Evolutionary conservation across 2,797 vertebrate species (phyloP).

Genomic region (Dromococcyx pavoninus): DNA sequence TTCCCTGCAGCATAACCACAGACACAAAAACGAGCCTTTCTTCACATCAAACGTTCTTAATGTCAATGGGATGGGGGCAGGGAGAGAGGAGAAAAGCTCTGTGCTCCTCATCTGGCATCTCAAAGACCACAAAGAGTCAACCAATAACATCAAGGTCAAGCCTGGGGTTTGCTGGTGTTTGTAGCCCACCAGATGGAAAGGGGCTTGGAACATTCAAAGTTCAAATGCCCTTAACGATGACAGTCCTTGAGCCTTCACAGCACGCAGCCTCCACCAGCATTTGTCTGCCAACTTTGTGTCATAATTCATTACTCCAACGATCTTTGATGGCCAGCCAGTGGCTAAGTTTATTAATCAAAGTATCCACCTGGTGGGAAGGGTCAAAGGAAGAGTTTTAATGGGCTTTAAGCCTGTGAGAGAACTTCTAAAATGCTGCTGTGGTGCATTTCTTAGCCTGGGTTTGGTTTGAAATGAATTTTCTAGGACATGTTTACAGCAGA

Average conservation of each 20-base stretch:
- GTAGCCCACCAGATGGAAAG: not conserved
- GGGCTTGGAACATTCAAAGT: not conserved
- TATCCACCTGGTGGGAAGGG: slow-evolving; percentile 11
- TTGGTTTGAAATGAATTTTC: not conserved
- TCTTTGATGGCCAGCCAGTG: not conserved
- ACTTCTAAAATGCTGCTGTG: not conserved
- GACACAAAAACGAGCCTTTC: not conserved
- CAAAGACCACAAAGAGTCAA: not conserved
- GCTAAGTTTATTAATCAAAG: not conserved
- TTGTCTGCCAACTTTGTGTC: not conserved
- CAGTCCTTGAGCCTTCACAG: not conserved
- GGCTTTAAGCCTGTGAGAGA: not conserved
- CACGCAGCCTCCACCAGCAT: accelerated
- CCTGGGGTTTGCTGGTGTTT: not conserved
- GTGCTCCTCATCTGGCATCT: not conserved
- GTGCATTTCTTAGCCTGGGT: not conserved
- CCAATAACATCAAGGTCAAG: not conserved
- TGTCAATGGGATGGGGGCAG: accelerated
- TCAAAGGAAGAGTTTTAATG: not conserved
- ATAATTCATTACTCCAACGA: not conserved
- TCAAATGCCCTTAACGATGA: not conserved
- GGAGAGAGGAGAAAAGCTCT: not conserved
- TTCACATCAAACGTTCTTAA: accelerated
- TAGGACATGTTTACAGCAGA: slow-evolving; percentile 33
- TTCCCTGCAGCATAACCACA: slow-evolving; percentile 72